Base-by-base conservation (phyloP, 2,113 vertebrate genomes). In the Petrocephalus zakoni region DNA sequence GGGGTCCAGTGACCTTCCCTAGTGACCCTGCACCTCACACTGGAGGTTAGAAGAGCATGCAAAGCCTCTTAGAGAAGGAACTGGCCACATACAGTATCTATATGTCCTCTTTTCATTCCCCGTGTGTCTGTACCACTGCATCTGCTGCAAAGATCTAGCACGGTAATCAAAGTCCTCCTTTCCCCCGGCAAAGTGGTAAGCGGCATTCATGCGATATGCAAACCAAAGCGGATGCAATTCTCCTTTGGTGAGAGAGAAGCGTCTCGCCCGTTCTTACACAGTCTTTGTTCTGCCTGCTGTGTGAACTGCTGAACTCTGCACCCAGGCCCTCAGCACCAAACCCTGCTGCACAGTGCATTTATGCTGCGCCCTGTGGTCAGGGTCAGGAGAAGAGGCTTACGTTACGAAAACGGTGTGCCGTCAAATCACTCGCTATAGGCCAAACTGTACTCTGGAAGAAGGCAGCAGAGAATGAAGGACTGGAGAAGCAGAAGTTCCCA, bases 121-220 rank as follows among this genome's bases (percentile, higher is more conserved):
- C 11, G 29, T 42, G 52, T 56, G 87, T 84, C 58, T 61, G 56
- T 83, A 86, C 85, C 81, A 90, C 90, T 89, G 90, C 87, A 86
- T 91, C 91, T 89, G 90, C 87, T 86, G 72, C 83, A 88, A 90
- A 90, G 89, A 92, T 93, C 91, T 91, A 92, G 92, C 92, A 92
- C 87, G 15, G 87, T 91, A 92, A 90, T 88, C 78, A 86, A 75
- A 89, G 86, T 89, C 89, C 87, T 61, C 88, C 87, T 37, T 88
- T 89, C 85, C 90, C 42, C 89, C 82, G 17, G 81, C 86, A 87
- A 89, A 91, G 88, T 58, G 72, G 83, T 85, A 88, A 47, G 87
- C 47, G 22, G 89, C 87, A 86, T 92, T 92, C 90, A 90, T 89
- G 90, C 52, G 86, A 91, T 89, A 90, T 89, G 90, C 89, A 92